Evolutionary conservation across 2,888 invertebrate species (phyloP).

Genomic region (Ophion obscuratus): DNA sequence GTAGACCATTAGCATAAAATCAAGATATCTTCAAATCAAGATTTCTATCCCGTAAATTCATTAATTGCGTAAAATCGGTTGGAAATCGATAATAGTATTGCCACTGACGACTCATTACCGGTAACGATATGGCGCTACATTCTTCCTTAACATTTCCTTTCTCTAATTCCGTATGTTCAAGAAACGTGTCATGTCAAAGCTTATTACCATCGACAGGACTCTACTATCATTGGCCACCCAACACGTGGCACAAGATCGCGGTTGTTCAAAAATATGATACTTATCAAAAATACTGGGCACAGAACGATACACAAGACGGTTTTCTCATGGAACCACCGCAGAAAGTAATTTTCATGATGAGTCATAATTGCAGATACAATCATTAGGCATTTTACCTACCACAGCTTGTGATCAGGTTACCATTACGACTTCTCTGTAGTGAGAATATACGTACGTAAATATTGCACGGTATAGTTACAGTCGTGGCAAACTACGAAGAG

Average conservation of each 20-base stretch:
- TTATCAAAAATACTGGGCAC: neutral
- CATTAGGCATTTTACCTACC: constrained; percentile 47
- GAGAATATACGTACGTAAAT: neutral
- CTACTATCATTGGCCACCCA: neutral
- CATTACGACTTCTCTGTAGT: constrained; percentile 57
- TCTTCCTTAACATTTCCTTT: no score
- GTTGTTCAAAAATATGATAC: constrained; percentile 5
- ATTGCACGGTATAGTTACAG: neutral
- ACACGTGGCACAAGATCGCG: neutral
- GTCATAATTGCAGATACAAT: constrained; percentile 59
- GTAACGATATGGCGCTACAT: no score
- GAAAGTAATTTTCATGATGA: constrained; percentile 55
- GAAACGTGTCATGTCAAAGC: no score
- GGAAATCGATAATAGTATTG: no score
- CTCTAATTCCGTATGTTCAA: no score
- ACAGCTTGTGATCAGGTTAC: constrained; percentile 59
- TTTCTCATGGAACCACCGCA: constrained; percentile 42
- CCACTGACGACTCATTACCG: no score
- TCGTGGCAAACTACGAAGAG: constrained; percentile 55
- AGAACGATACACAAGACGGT: constrained; percentile 3
- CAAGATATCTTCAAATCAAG: no score
- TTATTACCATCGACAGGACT: neutral
- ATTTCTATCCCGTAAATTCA: no score
- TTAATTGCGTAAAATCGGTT: no score
- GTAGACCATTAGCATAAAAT: no score